Evolutionary conservation across 1,140 invertebrate species (phyloP), one percentile per base, ranked within the genome.

Genomic region (Polypedilum vanderplanki): DNA sequence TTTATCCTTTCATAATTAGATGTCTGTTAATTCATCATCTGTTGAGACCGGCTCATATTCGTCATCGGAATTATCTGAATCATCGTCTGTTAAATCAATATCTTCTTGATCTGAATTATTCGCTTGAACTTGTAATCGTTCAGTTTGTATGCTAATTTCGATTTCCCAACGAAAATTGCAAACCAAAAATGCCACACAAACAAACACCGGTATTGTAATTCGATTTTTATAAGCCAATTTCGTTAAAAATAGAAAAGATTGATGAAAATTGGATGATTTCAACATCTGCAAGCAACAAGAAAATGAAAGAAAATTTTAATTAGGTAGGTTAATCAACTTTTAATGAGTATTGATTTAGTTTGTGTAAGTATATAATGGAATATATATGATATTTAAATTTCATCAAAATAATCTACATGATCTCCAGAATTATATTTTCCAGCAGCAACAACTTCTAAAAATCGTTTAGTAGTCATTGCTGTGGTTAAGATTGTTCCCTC

Each of bases 371-470:
- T 46, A 46, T 57, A 57, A 57, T n/a, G n/a, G 12, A 57, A 57
- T 57, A 15, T 57, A 1, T 57, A 1, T 46, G 41, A 1, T n/a
- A 12, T 73, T 17, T 24, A 73, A 75, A 57, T n/a, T 75, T 65
- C 73, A 81, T 97, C 94, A 84, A 88, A 96, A 84, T 92, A 96
- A 85, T 97, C 95, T 24, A 98, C 85, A 81, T 95, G 92, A 79
- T 90, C 90, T 0, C 94, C 96, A 20, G 90, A 91, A 77, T 88
- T 86, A 79, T 91, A 98, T 67, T 89, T 88, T 67, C 90, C 88
- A n/a, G 87, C 82, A 73, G 87, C 85, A 40, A 98, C 81, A 64
- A 96, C 81, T 57, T 85, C 79, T 17, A 96, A 79, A 76, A 96
- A 85, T 78, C 91, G 93, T 64, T 85, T 83, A 15, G 91, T 90